Percentiles rank a stretch among this genome's conserved stretches.
Conservation (phyloP, 2,797 vertebrate genomes). For the Spea hammondii region DNA sequence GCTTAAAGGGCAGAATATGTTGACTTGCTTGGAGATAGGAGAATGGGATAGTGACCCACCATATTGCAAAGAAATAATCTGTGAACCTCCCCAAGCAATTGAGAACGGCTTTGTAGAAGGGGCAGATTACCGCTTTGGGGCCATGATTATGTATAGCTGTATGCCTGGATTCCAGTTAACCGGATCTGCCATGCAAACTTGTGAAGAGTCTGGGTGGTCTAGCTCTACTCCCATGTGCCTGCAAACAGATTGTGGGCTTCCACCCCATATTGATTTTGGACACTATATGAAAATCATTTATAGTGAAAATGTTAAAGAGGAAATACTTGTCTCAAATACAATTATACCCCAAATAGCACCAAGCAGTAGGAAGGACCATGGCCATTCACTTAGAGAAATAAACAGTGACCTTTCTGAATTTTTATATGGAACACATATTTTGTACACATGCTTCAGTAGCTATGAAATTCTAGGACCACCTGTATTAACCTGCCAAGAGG, state of each 20-base stretch:
- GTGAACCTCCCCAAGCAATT: slow-evolving; percentile 83
- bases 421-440: slow-evolving; percentile 78
- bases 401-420: slow-evolving; percentile 74
- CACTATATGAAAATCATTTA: slow-evolving; percentile 75
- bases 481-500: slow-evolving; percentile 82
- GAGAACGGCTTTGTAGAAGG: slow-evolving; percentile 96
- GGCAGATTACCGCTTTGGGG: slow-evolving; percentile 87
- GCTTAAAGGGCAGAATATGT: slow-evolving; percentile 77
- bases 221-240: slow-evolving; percentile 80
- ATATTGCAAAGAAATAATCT: slow-evolving; percentile 81
- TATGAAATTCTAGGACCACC: slow-evolving; percentile 79
- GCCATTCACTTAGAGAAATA: slow-evolving; percentile 49
- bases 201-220: slow-evolving; percentile 91
- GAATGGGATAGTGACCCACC: slow-evolving; percentile 80
- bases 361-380: slow-evolving; percentile 51
- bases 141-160: slow-evolving; percentile 96
- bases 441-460: slow-evolving; percentile 82
- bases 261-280: slow-evolving; percentile 96
- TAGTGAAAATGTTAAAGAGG: slow-evolving; percentile 54
- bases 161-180: slow-evolving; percentile 89
- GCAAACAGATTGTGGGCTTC: slow-evolving; percentile 88
- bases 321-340: slow-evolving; percentile 52
- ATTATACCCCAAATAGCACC: slow-evolving; percentile 27
- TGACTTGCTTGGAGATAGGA: slow-evolving; percentile 83
- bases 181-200: slow-evolving; percentile 89